phyloP scores from a whole-genome alignment of 2,888 invertebrate species.

The Leucophenga maculata region DNA sequence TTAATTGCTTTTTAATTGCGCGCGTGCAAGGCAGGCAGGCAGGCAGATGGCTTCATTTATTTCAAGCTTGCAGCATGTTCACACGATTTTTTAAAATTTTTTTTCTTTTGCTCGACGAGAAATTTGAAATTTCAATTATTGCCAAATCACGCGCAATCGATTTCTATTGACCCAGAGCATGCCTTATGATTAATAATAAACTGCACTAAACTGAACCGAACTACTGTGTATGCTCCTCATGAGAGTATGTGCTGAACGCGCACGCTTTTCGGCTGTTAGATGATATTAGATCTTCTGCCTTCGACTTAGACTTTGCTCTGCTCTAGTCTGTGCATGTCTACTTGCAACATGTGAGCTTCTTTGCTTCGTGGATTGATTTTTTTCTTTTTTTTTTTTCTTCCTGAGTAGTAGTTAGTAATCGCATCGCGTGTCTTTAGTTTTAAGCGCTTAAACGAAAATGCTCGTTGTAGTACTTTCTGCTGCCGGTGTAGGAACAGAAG shows the following conservation, averaged over 20 bases:
- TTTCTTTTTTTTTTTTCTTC: neutral
- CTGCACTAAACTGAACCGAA: neutral
- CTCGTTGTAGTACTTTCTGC: no score
- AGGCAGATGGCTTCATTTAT: slow-evolving; percentile 15
- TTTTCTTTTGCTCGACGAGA: neutral
- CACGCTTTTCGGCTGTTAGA: slow-evolving; percentile 15
- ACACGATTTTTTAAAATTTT: slow-evolving; percentile 16
- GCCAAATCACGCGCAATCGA: slow-evolving; percentile 25
- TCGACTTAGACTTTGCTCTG: neutral
- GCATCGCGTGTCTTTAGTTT: slow-evolving; percentile 28
- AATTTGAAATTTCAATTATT: slow-evolving; percentile 30
- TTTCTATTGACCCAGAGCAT: slow-evolving; percentile 21
- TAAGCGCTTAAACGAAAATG: slow-evolving; percentile 21
- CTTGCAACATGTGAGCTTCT: neutral
- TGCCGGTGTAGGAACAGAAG: neutral
- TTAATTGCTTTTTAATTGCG: slow-evolving; percentile 16
- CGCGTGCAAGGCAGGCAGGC: neutral
- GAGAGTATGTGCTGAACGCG: neutral
- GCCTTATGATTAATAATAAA: slow-evolving; percentile 50
- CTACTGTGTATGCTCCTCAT: slow-evolving; percentile 2
- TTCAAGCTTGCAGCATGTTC: slow-evolving; percentile 8
- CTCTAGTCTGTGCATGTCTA: slow-evolving; percentile 8
- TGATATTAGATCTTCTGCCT: neutral
- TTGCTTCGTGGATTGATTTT: no score
- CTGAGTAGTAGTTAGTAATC: slow-evolving; percentile 21